Percentiles rank a stretch among this genome's conserved stretches.
Conservation (phyloP, 1,140 invertebrate species). For the Drosophila arawakana region DNA sequence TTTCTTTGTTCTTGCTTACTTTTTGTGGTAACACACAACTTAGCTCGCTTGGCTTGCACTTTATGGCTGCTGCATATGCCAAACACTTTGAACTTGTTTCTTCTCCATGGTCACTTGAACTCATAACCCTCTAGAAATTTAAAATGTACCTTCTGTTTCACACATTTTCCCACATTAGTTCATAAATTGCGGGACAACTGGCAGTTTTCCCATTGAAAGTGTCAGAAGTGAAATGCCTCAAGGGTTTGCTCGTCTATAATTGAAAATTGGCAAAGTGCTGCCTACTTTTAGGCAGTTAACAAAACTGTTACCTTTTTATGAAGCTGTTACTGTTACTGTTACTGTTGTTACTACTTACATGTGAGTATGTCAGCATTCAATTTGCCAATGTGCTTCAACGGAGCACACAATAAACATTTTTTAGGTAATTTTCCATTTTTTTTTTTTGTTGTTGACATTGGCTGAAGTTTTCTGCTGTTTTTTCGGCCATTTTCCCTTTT, state of each 20-base stretch:
- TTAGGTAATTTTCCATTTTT: slow-evolving; percentile 13
- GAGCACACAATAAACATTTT: slow-evolving; percentile 6
- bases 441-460: slow-evolving; percentile 26
- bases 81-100: background rate
- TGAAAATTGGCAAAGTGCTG: slow-evolving; percentile 4
- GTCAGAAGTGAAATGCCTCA: background rate
- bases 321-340: background rate
- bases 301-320: background rate
- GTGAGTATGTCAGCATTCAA: slow-evolving; percentile 17
- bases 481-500: background rate
- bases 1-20: too few relatives aligned
- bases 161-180: background rate
- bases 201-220: background rate
- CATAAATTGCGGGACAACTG: background rate
- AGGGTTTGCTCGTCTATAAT: background rate
- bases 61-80: too few relatives aligned
- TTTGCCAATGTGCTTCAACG: slow-evolving; percentile 13
- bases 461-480: background rate
- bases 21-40: too few relatives aligned
- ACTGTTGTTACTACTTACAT: background rate
- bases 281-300: slow-evolving; percentile 13
- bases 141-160: background rate
- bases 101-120: background rate
- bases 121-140: background rate
- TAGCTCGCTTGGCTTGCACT: too few relatives aligned